Percentiles rank a stretch among this genome's conserved stretches.
phyloP scores from a whole-genome alignment of 2,113 vertebrate species.

The Athene cunicularia region DNA sequence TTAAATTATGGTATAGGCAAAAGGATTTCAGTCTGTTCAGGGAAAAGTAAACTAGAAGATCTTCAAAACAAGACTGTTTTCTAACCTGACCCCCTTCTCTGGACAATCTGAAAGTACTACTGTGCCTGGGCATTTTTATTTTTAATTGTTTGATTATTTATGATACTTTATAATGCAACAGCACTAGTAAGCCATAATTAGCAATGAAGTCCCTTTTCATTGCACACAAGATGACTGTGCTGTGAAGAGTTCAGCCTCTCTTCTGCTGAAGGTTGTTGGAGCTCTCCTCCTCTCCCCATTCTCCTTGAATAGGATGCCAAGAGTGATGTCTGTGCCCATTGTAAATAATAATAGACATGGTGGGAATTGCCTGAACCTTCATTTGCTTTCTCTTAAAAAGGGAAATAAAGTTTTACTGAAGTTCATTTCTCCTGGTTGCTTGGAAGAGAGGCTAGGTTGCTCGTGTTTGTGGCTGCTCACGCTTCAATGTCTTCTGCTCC shows the following conservation, averaged over 20 bases:
- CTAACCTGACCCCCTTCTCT: neutral
- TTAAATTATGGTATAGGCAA: neutral
- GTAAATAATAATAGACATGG: neutral
- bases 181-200: neutral
- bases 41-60: neutral
- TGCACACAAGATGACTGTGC: neutral
- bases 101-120: neutral
- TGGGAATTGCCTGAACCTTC: constrained; percentile 1
- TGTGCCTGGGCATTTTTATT: neutral
- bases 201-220: neutral
- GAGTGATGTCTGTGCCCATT: neutral
- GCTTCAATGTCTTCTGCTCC: neutral
- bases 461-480: neutral
- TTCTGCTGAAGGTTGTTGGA: neutral
- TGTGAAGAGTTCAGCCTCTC: neutral
- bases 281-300: neutral
- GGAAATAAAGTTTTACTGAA: neutral
- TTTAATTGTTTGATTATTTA: neutral
- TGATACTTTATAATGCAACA: neutral
- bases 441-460: neutral
- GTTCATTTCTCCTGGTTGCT: neutral
- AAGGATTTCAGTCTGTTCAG: neutral
- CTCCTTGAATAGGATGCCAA: neutral
- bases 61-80: neutral
- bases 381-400: neutral